These are phyloP conservation scores for Lasioglossum leucozonium DNA, from an alignment of 2,888 invertebrate species.

Conservation along the genomic window DNA sequence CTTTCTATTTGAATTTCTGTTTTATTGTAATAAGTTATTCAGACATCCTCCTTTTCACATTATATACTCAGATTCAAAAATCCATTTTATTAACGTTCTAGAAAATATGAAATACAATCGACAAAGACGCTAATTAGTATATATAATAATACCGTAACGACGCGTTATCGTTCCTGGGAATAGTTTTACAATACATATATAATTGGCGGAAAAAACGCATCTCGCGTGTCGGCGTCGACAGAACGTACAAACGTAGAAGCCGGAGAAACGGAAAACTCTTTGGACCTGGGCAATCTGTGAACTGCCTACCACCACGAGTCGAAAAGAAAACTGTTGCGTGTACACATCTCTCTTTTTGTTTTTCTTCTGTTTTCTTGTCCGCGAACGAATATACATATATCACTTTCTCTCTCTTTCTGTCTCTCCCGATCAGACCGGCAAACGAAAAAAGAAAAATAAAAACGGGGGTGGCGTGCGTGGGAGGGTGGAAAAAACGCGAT, in stretches of 20 bases:
- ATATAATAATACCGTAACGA: constrained; percentile 62
- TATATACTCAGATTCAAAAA: constrained; percentile 60
- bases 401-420: too few relatives aligned
- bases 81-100: constrained; percentile 64
- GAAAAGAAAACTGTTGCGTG: constrained; percentile 31
- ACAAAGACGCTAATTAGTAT: constrained; percentile 60
- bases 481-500: neutral
- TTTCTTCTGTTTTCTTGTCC: neutral
- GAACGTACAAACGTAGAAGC: constrained; percentile 49
- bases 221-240: constrained; percentile 43
- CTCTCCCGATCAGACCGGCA: neutral
- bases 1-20: constrained; percentile 2
- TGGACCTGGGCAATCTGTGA: constrained; percentile 59
- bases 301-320: constrained; percentile 55
- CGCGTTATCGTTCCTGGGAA: constrained; percentile 51
- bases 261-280: constrained; percentile 56
- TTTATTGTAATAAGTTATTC: constrained; percentile 63
- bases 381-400: too few relatives aligned
- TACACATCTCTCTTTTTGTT: neutral
- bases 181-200: constrained; percentile 61
- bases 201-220: constrained; percentile 45
- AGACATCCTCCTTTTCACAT: constrained; percentile 60
- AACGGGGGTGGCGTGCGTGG: neutral
- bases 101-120: constrained; percentile 66
- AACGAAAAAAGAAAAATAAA: constrained; percentile 9